These are phyloP conservation scores for Zaprionus davidi DNA, from an alignment of 1,140 invertebrate genomes.

Conservation along the genomic window DNA sequence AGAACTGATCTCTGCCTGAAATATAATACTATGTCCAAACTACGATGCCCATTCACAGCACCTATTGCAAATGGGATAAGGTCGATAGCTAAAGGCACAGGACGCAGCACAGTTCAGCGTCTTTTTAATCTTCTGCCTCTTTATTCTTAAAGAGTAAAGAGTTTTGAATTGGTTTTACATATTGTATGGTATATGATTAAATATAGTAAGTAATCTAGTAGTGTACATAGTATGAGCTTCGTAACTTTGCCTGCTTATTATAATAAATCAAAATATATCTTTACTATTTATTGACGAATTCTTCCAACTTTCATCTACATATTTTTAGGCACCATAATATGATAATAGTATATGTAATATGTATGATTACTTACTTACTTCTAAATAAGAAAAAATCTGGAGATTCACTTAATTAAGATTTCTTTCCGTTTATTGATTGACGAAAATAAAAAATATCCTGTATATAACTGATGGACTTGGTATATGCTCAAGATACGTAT, in stretches of 20 bases:
- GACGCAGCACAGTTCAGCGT: background rate
- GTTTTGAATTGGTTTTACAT: no score
- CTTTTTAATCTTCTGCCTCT: background rate
- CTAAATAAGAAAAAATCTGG: background rate
- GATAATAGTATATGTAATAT: background rate
- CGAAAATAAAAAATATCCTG: background rate
- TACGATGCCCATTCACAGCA: background rate
- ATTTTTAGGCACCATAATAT: background rate
- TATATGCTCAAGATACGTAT: constrained; percentile 6
- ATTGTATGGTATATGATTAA: no score
- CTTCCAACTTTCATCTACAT: background rate
- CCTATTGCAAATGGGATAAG: background rate
- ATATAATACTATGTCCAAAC: background rate
- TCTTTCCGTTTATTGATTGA: background rate
- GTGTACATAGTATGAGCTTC: no score
- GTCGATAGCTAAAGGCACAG: background rate
- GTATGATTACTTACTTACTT: background rate
- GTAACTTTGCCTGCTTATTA: no score
- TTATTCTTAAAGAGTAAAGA: no score
- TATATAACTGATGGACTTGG: background rate
- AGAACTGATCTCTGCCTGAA: constrained; percentile 1
- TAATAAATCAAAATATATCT: no score
- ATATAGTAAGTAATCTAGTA: no score
- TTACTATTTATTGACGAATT: background rate
- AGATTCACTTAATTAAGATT: background rate